Evolutionary conservation across 2,113 vertebrate genomes (phyloP), one percentile per base, ranked within the genome.

Genomic region (Nannobrachium achirus): DNA sequence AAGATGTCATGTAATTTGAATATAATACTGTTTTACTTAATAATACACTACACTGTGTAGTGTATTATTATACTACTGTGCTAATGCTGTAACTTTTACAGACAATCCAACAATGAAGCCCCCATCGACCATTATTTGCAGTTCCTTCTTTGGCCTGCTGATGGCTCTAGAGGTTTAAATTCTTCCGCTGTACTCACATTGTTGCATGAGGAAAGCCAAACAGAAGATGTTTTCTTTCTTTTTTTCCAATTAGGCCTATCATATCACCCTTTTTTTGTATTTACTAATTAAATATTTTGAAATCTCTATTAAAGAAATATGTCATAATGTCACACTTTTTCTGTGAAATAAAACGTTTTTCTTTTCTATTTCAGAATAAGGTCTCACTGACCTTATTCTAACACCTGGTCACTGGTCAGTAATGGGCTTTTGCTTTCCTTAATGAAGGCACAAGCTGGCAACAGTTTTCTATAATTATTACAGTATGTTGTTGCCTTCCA

Each of bases 111-210:
- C 20, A 25, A 25, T 25, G 20, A 25, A 25, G 20, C 20, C 20
- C 20, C 4, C 20, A n/a, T n/a, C n/a, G n/a, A n/a, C n/a, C n/a
- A n/a, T n/a, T n/a, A 44, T 0, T 6, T 83, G 74, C 61, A 87
- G 72, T 86, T 76, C 71, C 52, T 38, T 3, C 20, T 51, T n/a
- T 44, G 56, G 42, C 84, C 89, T 88, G 82, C 66, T 77, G 85
- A 66, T 80, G 88, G 85, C 88, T 16, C 80, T 75, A 91, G 79
- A 89, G 84, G 2, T 67, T 63, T 73, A 61, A 53, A 39, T 38
- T 82, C 71, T 38, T 66, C 6, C 48, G 8, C 16, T 7, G 6
- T 11, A 39, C 14, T 33, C 25, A 33, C 25, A 33, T 33, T 33
- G 25, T 33, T 50, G 18, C 51, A n/a, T 3, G 45, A 15, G 5